Evolutionary conservation across 2,888 invertebrate species (phyloP).

Genomic region (Diarsia mendica): DNA sequence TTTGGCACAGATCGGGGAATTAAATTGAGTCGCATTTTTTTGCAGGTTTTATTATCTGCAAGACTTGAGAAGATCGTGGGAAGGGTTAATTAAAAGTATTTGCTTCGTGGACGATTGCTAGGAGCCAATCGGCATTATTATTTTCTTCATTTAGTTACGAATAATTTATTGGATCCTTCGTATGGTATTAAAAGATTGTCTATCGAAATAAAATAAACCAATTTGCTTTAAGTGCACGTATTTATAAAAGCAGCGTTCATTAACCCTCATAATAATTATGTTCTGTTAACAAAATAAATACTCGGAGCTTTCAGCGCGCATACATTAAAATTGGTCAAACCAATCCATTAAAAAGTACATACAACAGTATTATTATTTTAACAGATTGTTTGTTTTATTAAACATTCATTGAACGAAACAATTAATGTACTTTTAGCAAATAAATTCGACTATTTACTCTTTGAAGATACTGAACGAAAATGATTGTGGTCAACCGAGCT

Average conservation of each 20-base stretch:
- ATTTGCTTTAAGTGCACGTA: neutral
- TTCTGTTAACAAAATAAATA: constrained; percentile 31
- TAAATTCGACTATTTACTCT: constrained; percentile 44
- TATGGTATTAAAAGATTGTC: neutral
- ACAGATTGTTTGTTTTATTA: constrained; percentile 34
- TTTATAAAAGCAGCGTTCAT: neutral
- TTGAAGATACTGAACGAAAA: constrained; percentile 39
- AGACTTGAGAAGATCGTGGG: constrained; percentile 15
- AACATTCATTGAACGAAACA: constrained; percentile 44
- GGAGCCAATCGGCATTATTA: constrained; percentile 25
- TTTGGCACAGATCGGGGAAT: constrained; percentile 42
- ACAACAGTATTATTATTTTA: constrained; percentile 20
- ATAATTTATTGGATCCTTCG: neutral
- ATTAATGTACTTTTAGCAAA: constrained; percentile 47
- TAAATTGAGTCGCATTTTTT: constrained; percentile 37
- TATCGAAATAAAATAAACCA: neutral
- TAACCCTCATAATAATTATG: neutral
- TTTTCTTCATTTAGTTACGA: constrained; percentile 11
- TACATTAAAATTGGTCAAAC: constrained; percentile 13
- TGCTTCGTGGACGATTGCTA: neutral
- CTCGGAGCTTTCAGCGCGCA: neutral
- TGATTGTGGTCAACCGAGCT: constrained; percentile 47
- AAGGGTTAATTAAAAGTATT: constrained; percentile 44
- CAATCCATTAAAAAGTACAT: constrained; percentile 35
- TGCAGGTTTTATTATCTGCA: constrained; percentile 18